These are phyloP conservation scores for Syrrhaptes paradoxus DNA, from an alignment of 2,113 vertebrate genomes.

Conservation along the genomic window DNA sequence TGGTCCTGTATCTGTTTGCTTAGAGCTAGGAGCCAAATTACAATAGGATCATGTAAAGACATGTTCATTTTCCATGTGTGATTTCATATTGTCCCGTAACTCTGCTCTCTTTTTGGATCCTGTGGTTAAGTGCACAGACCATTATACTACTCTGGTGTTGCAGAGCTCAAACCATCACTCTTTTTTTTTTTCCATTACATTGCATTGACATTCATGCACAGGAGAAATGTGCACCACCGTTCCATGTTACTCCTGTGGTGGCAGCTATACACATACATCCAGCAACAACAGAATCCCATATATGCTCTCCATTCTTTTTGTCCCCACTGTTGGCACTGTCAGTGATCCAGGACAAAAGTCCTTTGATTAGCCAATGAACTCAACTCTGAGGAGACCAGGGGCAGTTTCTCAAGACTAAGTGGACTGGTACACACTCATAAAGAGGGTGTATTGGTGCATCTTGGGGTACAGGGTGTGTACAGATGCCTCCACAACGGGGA, in stretches of 20 bases:
- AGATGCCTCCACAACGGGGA: not conserved
- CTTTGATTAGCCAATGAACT: not conserved
- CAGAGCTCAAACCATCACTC: not conserved
- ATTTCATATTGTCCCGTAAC: not conserved
- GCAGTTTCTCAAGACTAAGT: not conserved
- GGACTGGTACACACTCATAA: not conserved
- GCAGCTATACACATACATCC: not conserved
- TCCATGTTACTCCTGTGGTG: not conserved
- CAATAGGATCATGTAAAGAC: not conserved
- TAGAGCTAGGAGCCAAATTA: not conserved
- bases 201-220: not conserved
- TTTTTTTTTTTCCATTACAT: not conserved
- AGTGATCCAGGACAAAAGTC: not conserved
- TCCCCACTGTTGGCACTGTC: not conserved
- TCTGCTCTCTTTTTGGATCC: not conserved
- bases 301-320: not conserved
- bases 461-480: not conserved
- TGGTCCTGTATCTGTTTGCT: not conserved
- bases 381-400: not conserved
- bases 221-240: not conserved
- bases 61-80: not conserved
- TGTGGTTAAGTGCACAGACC: not conserved
- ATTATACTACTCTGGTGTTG: too few relatives aligned
- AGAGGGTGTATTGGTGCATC: not conserved
- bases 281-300: not conserved